These are phyloP conservation scores for Antennarius striatus DNA, from an alignment of 2,113 vertebrate genomes.

Conservation along the genomic window DNA sequence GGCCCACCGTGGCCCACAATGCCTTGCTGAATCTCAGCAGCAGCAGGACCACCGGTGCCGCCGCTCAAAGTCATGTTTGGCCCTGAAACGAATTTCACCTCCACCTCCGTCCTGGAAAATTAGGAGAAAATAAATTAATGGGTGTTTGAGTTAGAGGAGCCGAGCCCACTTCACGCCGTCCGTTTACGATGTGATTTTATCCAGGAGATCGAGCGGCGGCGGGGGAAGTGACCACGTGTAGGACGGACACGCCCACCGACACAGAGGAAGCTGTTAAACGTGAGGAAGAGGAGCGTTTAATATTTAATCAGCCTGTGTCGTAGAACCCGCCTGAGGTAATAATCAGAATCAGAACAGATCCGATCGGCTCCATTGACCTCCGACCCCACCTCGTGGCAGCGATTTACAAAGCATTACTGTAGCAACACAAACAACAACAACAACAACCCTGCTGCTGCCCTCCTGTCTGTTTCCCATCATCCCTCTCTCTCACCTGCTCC, in stretches of 20 bases:
- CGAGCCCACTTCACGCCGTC: constrained; percentile 28
- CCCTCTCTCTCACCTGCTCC: neutral
- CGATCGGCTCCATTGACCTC: too few species aligned
- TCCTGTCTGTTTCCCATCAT: constrained; percentile 28
- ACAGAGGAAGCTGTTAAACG: too few species aligned
- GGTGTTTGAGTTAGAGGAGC: constrained; percentile 30
- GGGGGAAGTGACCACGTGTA: constrained; percentile 28
- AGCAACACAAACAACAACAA: constrained; percentile 26
- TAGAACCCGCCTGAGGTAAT: too few species aligned
- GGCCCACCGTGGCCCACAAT: constrained; percentile 6
- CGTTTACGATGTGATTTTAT: constrained; percentile 44
- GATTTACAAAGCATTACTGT: constrained; percentile 24
- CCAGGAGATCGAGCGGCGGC: constrained; percentile 43
- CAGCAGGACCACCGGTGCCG: constrained; percentile 21
- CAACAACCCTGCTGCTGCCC: constrained; percentile 2
- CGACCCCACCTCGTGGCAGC: constrained; percentile 6
- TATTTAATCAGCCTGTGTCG: too few species aligned
- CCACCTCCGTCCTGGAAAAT: constrained; percentile 23
- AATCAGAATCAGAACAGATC: too few species aligned
- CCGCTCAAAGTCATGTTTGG: constrained; percentile 26
- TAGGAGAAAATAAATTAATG: constrained; percentile 30
- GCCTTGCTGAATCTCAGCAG: neutral
- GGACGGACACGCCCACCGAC: too few species aligned
- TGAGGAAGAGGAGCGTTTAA: too few species aligned
- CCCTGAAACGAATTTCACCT: constrained; percentile 17